Evolutionary conservation across 1,140 invertebrate species (phyloP).

Genomic region (Cherax quadricarinatus): DNA sequence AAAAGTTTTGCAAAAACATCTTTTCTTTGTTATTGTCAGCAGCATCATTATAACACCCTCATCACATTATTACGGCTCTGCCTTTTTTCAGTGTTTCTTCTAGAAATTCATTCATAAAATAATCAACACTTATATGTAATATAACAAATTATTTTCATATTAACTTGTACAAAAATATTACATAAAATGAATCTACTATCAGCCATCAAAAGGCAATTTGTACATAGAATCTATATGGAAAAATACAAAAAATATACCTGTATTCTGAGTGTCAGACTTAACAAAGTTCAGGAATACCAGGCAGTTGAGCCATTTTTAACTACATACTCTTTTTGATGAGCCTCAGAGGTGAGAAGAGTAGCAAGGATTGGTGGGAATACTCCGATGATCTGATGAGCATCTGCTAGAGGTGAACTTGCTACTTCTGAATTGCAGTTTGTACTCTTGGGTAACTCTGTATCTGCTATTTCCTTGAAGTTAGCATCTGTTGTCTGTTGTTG

Average conservation of each 20-base stretch:
- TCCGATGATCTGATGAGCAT: slow-evolving; percentile 20
- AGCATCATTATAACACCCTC: too few species aligned
- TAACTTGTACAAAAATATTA: background rate
- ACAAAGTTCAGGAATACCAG: slow-evolving; percentile 29
- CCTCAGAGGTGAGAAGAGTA: background rate
- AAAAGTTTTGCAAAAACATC: too few species aligned
- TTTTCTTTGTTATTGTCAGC: too few species aligned
- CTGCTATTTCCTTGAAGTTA: background rate
- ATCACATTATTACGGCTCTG: too few species aligned
- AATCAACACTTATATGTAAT: too few species aligned
- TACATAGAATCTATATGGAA: background rate
- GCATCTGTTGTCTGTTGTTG: slow-evolving; percentile 1
- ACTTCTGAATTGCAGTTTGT: background rate
- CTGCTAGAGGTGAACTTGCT: background rate
- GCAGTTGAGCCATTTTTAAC: slow-evolving; percentile 11
- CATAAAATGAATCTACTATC: background rate
- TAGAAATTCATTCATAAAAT: too few species aligned
- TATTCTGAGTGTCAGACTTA: slow-evolving; percentile 25
- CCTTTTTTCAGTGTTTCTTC: too few species aligned
- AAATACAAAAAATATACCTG: background rate
- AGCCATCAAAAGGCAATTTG: background rate
- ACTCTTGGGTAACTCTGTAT: background rate
- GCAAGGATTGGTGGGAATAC: slow-evolving; percentile 1
- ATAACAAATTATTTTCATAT: background rate
- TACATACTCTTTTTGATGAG: background rate